Conservation (phyloP, 2,888 invertebrate species). For the Yponomeuta sedellus region DNA sequence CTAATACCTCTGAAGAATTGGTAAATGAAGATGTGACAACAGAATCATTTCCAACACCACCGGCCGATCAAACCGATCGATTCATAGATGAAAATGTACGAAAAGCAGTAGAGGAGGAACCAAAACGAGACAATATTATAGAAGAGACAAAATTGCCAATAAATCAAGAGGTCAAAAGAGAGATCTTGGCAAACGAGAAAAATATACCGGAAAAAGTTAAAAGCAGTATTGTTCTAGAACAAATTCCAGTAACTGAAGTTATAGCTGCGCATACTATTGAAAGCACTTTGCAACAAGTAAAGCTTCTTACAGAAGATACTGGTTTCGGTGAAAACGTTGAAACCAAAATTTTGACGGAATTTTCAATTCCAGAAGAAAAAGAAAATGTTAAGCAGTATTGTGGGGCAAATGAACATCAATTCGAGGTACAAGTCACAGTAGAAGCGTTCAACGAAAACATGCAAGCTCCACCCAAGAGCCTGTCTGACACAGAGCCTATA, state of each 20-base stretch:
- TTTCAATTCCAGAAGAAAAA: not conserved
- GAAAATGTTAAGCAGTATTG: not conserved
- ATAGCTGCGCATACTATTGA: no score
- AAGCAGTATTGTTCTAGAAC: not conserved
- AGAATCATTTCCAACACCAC: not conserved
- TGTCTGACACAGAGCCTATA: constrained; percentile 7
- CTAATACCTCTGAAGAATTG: not conserved
- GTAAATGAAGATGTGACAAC: not conserved
- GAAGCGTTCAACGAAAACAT: constrained; percentile 3
- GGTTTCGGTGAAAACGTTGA: not conserved
- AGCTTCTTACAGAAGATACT: not conserved
- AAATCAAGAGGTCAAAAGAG: not conserved
- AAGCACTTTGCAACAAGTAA: not conserved
- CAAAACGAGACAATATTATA: not conserved
- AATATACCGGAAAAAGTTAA: not conserved
- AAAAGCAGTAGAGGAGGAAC: not conserved
- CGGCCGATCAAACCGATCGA: not conserved
- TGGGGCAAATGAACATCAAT: not conserved
- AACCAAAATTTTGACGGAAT: not conserved
- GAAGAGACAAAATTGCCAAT: not conserved
- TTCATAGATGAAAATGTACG: not conserved
- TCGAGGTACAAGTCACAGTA: constrained; percentile 1
- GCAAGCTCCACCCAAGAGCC: not conserved
- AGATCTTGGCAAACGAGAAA: not conserved
- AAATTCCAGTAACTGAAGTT: not conserved